phyloP scores from a whole-genome alignment of 2,113 vertebrate species.

The Marcusenius ussheri region DNA sequence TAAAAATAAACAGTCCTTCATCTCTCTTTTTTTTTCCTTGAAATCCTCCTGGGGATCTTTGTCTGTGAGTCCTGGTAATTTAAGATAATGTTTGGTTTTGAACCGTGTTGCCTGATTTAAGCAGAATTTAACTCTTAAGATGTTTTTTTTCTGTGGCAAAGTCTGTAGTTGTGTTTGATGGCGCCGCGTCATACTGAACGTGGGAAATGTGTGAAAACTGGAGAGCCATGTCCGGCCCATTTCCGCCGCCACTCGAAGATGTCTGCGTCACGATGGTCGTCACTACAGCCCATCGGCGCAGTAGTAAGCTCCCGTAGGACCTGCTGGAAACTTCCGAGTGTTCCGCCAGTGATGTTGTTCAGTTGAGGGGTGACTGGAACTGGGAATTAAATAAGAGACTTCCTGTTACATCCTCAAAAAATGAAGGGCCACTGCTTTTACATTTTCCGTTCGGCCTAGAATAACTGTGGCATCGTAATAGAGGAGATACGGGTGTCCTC shows the following conservation, averaged over 20 bases:
- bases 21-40: conserved; percentile 12
- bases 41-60: conserved; percentile 10
- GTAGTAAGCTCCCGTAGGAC: not conserved
- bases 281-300: not conserved
- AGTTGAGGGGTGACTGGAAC: not conserved
- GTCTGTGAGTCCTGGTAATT: conserved; percentile 8
- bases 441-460: not conserved
- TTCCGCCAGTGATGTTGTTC: not conserved
- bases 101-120: not conserved
- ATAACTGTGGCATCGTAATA: not conserved
- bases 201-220: not conserved
- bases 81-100: not conserved
- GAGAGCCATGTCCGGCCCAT: not conserved
- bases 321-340: not conserved
- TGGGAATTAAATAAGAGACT: not conserved
- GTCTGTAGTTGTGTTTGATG: not conserved
- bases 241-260: not conserved
- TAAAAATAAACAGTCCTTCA: conserved; percentile 34
- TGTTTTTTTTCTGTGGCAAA: not conserved
- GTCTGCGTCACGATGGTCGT: not conserved
- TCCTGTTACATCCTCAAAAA: not conserved
- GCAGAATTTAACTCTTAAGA: not conserved
- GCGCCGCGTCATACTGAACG: not conserved
- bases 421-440: not conserved
- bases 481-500: not conserved